Base-by-base conservation (phyloP, 2,797 vertebrate genomes). In the Schizopygopsis pylzovi region DNA sequence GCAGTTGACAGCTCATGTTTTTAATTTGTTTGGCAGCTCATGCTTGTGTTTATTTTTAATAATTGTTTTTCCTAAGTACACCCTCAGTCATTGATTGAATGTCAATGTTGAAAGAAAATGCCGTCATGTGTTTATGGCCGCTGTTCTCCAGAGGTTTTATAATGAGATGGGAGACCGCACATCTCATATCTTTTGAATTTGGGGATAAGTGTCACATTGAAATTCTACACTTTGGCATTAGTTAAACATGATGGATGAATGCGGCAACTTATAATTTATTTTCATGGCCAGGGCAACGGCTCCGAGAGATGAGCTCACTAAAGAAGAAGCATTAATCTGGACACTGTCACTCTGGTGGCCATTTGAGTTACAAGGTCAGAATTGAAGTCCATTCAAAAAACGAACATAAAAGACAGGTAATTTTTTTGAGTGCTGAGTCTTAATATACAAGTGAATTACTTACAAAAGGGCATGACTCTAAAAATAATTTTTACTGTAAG, bases 171-270 rank as follows among this genome's bases (percentile, higher is more conserved):
- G 82, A 78, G 81, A 78, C 87, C 22, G 68, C 28, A 39, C 87
- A 82, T 76, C 83, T 87, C 88, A 85, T 89, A 89, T 78, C 70
- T 90, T 87, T 92, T 84, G 88, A 90, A 90, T 91, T 91, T 85
- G 83, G n/a, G 87, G 85, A 91, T 89, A 91, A 92, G 87, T 80
- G 73, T 88, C n/a, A 88, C 90, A 77, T 87, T 82, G 89, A 83
- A 88, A 78, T 70, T 83, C 90, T 54, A 82, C 45, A 86, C 65
- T 85, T 45, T 88, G 54, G 83, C 82, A 82, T 88, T 89, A 83
- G 59, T 89, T 75, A n/a, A 49, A 70, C 49, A 1, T 87, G 77
- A 86, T 82, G 85, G 83, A 85, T 93, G 15, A 89, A 72, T 73
- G 88, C 79, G 1, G 80, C 28, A n/a, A 20, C 6, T 79, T 8